Evolutionary conservation across 64 coral and sea anemone genomes (phyloP), one percentile per base, ranked within the genome.

Genomic region (Actinia equina): DNA sequence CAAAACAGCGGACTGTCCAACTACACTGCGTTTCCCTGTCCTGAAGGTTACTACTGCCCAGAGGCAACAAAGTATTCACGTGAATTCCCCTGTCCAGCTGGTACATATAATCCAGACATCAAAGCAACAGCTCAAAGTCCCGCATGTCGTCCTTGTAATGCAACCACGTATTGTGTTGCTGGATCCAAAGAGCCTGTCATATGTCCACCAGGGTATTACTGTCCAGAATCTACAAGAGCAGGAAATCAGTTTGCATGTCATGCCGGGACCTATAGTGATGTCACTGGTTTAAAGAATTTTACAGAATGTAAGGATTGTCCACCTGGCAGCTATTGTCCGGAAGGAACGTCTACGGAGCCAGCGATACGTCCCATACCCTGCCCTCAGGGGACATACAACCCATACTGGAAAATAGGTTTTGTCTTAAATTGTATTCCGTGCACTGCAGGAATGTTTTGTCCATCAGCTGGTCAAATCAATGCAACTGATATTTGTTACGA

Each of bases 161-260:
- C 93, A 45, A 84, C 87, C 15, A 87, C 81, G 58, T 99, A 99
- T 74, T 99, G 97, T 49, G 58, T 86, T 16, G 88, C 89, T 17
- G 97, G 97, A 3, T 95, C 93, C n/a, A 79, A 17, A 41, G 83
- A 85, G 44, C 92, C 92, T 37, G 85, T 52, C 10, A 11, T 37
- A 12, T 99, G 97, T 42, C 97, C 97, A 15, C 88, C 86, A 15
- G 97, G 97, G 17, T 99, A 99, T 69, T 99, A 99, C 82, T 99
- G 97, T 19, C 97, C 97, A 3, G 88, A 82, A 58, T 93, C 93
- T 17, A 99, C 97, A 44, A 86, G 86, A 6, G 88, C 90, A 86
- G 85, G 85, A 54, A 95, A 87, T 23, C 97, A 93, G 26, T 93
- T 88, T 92, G 88, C 93, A 8, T 99, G 97, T 53, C 97, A 93